Evolutionary conservation across 2,113 vertebrate genomes (phyloP).

Genomic region (Cinclus mexicanus): DNA sequence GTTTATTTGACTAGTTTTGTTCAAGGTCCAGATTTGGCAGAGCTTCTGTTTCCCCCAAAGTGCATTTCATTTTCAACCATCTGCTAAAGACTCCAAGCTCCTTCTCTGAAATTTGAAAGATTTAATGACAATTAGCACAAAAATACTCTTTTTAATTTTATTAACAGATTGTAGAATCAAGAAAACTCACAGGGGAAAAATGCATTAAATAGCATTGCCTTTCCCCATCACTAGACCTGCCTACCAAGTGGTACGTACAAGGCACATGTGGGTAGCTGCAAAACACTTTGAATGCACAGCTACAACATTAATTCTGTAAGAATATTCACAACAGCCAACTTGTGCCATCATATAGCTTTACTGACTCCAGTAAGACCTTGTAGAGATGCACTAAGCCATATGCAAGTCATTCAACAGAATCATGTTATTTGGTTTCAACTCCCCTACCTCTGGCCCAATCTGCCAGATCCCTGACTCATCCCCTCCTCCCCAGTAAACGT

Average conservation of each 20-base stretch:
- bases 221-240: not conserved
- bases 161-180: slow-evolving; percentile 29
- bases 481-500: not conserved
- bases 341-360: not conserved
- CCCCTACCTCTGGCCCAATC: not conserved
- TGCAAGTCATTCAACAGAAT: not conserved
- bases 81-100: slow-evolving; percentile 33
- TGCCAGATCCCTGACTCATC: not conserved
- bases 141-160: slow-evolving; percentile 57
- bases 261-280: not conserved
- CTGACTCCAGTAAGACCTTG: not conserved
- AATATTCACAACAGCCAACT: not conserved
- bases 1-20: slow-evolving; percentile 45
- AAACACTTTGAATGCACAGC: not conserved
- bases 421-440: not conserved
- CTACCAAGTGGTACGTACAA: not conserved
- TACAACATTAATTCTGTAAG: not conserved
- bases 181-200: not conserved
- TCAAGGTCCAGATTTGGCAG: slow-evolving; percentile 38
- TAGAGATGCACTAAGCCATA: not conserved
- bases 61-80: slow-evolving; percentile 61
- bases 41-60: not conserved
- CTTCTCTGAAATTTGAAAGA: slow-evolving; percentile 38
- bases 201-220: not conserved
- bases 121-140: slow-evolving; percentile 43